Evolutionary conservation across 2,113 vertebrate species (phyloP).

Genomic region (Isurus oxyrinchus): DNA sequence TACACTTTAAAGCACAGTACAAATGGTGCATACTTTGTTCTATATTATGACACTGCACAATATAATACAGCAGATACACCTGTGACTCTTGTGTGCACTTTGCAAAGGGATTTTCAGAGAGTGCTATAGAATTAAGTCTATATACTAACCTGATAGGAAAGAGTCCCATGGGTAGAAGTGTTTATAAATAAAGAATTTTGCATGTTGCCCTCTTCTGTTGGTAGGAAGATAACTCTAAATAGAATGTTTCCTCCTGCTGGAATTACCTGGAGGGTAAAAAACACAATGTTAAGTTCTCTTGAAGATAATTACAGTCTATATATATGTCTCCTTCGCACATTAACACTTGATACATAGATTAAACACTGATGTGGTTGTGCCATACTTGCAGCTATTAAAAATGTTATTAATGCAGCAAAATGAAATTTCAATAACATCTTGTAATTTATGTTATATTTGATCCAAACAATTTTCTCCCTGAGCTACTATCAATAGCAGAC

Average conservation of each 20-base stretch:
- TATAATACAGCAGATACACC: background rate
- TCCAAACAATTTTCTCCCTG: background rate
- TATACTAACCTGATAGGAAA: slow-evolving; percentile 77
- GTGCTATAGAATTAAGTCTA: background rate
- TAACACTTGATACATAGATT: background rate
- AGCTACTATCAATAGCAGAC: background rate
- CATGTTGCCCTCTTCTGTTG: slow-evolving; percentile 82
- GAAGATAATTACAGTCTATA: background rate
- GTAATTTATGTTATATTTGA: background rate
- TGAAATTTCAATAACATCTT: background rate
- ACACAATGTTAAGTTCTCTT: slow-evolving; percentile 29
- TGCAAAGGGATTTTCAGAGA: background rate
- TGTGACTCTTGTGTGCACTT: background rate
- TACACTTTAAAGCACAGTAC: background rate
- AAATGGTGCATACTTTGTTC: background rate
- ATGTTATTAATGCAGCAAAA: background rate
- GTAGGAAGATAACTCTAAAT: slow-evolving; percentile 93
- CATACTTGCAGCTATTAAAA: background rate
- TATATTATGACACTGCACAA: background rate
- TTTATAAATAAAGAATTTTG: slow-evolving; percentile 99
- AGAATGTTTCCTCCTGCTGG: slow-evolving; percentile 83
- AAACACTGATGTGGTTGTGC: background rate
- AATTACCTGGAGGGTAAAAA: slow-evolving; percentile 65
- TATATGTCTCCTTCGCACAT: background rate
- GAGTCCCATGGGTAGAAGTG: slow-evolving; percentile 83